phyloP scores from a whole-genome alignment of 2,888 invertebrate genomes.

The Lithophane leautieri region DNA sequence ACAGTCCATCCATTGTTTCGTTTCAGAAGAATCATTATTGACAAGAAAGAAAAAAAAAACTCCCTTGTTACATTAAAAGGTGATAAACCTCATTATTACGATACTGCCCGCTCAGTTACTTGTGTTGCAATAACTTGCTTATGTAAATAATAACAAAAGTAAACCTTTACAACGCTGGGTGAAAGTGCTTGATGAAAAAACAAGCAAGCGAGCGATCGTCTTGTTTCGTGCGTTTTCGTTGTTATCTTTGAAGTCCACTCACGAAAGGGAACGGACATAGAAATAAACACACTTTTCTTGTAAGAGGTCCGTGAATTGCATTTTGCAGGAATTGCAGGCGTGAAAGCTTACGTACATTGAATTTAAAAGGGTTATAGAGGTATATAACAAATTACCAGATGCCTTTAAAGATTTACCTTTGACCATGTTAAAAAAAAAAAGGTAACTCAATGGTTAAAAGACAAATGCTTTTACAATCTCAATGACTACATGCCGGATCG shows the following conservation, averaged over 20 bases:
- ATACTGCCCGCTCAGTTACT: not conserved
- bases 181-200: constrained; percentile 38
- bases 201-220: constrained; percentile 4
- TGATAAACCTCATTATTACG: constrained; percentile 1
- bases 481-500: no score
- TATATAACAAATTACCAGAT: no score
- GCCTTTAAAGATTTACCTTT: no score
- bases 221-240: not conserved
- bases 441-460: no score
- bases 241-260: not conserved
- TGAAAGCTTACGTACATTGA: no score
- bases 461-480: no score
- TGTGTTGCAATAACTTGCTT: constrained; percentile 34
- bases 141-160: constrained; percentile 37
- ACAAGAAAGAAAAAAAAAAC: no score
- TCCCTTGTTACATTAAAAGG: not conserved
- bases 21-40: no score
- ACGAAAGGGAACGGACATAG: not conserved
- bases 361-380: no score
- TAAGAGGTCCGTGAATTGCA: not conserved
- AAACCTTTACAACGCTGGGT: constrained; percentile 28
- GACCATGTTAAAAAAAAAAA: no score
- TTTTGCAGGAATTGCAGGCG: not conserved
- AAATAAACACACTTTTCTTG: not conserved
- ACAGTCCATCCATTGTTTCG: no score